A percentile compares a stretch with the other conserved stretches of the same genome.
Conservation (phyloP, 2,797 vertebrate species). For the Triplophysa yarkandensis region DNA sequence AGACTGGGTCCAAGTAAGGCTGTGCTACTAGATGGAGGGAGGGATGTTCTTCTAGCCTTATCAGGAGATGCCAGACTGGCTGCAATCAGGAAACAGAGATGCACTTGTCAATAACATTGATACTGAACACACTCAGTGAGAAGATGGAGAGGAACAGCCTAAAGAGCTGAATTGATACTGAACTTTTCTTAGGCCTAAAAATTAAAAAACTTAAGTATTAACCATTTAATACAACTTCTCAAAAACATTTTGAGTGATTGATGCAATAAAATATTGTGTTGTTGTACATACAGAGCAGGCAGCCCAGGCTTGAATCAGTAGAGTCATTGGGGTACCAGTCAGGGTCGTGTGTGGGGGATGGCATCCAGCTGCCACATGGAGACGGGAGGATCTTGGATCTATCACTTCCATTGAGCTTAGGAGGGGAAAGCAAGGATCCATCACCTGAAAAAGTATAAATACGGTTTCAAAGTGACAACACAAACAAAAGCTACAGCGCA, state of each 20-base stretch:
- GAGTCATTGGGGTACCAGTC: constrained; percentile 99
- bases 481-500: too few species aligned
- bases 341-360: constrained; percentile 95
- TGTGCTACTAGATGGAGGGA: constrained; percentile 85
- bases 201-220: not conserved
- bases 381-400: constrained; percentile 90
- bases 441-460: constrained; percentile 81
- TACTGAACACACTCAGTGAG: not conserved
- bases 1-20: constrained; percentile 92
- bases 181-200: not conserved
- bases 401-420: constrained; percentile 89
- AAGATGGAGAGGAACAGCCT: not conserved
- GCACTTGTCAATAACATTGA: not conserved
- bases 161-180: not conserved
- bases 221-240: not conserved
- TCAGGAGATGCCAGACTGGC: constrained; percentile 97
- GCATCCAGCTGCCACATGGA: constrained; percentile 92
- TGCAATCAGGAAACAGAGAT: constrained; percentile 60
- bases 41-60: constrained; percentile 86
- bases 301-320: constrained; percentile 91
- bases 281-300: constrained; percentile 88
- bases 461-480: too few species aligned
- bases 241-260: not conserved
- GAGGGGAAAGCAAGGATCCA: constrained; percentile 88
- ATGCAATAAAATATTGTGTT: not conserved